Evolutionary conservation across 2,113 vertebrate genomes (phyloP), one percentile per base, ranked within the genome.

Genomic region (Alaudala cheleensis): DNA sequence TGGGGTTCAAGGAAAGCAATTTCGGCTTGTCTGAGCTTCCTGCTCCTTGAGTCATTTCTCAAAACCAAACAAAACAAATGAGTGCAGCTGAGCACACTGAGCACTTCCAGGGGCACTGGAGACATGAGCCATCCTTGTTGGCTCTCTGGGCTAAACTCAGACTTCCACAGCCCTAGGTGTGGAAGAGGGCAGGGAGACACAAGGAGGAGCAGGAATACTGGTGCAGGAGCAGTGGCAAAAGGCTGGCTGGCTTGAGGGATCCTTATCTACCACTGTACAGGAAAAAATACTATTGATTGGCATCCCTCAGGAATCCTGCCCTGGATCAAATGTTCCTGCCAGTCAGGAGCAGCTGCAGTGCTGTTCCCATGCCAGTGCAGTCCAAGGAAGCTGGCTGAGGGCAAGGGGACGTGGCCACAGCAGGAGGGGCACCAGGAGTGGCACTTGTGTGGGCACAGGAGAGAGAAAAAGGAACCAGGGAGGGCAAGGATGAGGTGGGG

Each of bases 161-260:
- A 17, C 23, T 67, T 22, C 6, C 39, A 33, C 10, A 86, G 69
- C 40, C 29, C 61, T 13, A 1, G n/a, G n/a, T 0, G 0, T 1
- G 2, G 49, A 28, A 1, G 8, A 70, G 33, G 45, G 23, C 19
- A 65, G n/a, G 24, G 28, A 20, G 14, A 16, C 28, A 14, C 21
- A 6, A 25, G 29, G 15, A 70, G 9, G 4, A 49, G n/a, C 42
- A 61, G 45, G 58, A 86, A 72, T 4, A 4, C 4, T 21, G 15
- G 14, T 24, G 23, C 29, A 69, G 62, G 24, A 80, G 23, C 42
- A 88, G 19, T 3, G 5, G 7, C 7, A 12, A 86, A 80, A 76
- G 25, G 17, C 15, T 42, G 34, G 6, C 7, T 66, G 39, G 20
- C 26, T 78, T 33, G 26, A 72, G 25, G 45, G 49, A 44, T 34